Evolutionary conservation across 2,797 vertebrate species (phyloP), one percentile per base, ranked within the genome.

Genomic region (Meriones psammophilus): DNA sequence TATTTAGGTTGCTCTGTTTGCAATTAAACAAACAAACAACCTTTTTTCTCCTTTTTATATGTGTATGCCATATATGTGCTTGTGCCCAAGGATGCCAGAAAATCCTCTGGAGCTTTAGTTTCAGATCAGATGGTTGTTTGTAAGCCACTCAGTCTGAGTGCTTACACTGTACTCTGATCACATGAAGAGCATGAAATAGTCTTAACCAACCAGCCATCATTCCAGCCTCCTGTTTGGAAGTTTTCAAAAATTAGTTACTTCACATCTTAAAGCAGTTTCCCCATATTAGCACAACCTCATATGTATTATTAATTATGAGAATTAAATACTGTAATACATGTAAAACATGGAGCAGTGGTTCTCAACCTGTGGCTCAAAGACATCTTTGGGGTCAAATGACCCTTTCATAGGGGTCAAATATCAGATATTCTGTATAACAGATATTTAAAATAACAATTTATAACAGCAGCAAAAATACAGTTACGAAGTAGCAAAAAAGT

Each of bases 291-390:
- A 87, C 39, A 71, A 79, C 18, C 20, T 80, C 20, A 64, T 83
- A 80, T 83, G 46, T 71, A 90, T 91, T 94, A 64, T 77, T 93
- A 94, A 74, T 77, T 92, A 18, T 77, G 79, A 96, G 64, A 96
- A 64, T 56, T 96, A 94, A 92, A 46, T 91, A 69, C 54, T 69
- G 4, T 79, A 94, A 60, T 76, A 36, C 9, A 91, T 58, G 6
- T 89, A 78, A 93, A 62, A 92, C 15, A 9, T 5, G 30, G 60
- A 66, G 28, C 39, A 20, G 39, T 84, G 26, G 14, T 46, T 30
- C 36, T 28, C 26, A 84, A 12, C 81, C 26, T 64, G 39, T 66
- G 60, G 60, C 8, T 4, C 1, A 58, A 18, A 18, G 2, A 30
- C 36, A 2, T 28, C 80, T 46, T 28, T 42, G 18, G 58, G 24